Base-by-base conservation (phyloP, 2,888 invertebrate genomes). In the Meiosimyza platycephala region DNA sequence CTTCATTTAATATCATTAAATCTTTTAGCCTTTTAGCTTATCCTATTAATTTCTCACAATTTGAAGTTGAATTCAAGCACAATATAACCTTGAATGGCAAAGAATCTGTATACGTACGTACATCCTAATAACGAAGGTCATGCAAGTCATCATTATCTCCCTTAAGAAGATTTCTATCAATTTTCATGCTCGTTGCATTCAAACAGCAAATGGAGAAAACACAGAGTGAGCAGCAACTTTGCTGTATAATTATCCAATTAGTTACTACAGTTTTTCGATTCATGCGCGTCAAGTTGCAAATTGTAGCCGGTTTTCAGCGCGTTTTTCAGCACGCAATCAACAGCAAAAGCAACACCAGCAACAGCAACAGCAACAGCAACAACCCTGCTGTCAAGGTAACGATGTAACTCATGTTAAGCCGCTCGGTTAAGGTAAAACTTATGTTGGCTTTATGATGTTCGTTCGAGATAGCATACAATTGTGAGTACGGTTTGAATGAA, bases 341-440 rank as follows among this genome's bases (percentile, higher is more conserved):
- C 11, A 54, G 18, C 52, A 3, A 52, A 52, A 59, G 13, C 59
- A 59, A 16, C 33, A 28, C 15, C 59, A 16, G 54, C 71, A 71
- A 71, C 22, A 72, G 60, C 66, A 66, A 72, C 59, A 16, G 54
- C 71, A 71, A 71, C 22, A 72, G 60, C 66, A 66, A 72, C 72
- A 72, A 66, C 66, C 63, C 65, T 60, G 66, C 60, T 40, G 40
- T 40, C 40, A 55, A 18, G 11, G 22, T 55, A 55, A 55, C 62
- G 11, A 1, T 28, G n/a, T 22, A 62, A 62, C 28, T 22, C 33
- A 22, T 12, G n/a, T 28, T 33, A 16, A 62, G 62, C n/a, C 18
- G 33, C 18, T 12, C 12, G 62, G 28, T 9, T 62, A 9, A 62
- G 22, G 33, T 28, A 62, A 22, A 40, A 40, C 28, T 62, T 62